Base-by-base conservation (phyloP, 2,797 vertebrate genomes). In the Gobionotothen gibberifrons region DNA sequence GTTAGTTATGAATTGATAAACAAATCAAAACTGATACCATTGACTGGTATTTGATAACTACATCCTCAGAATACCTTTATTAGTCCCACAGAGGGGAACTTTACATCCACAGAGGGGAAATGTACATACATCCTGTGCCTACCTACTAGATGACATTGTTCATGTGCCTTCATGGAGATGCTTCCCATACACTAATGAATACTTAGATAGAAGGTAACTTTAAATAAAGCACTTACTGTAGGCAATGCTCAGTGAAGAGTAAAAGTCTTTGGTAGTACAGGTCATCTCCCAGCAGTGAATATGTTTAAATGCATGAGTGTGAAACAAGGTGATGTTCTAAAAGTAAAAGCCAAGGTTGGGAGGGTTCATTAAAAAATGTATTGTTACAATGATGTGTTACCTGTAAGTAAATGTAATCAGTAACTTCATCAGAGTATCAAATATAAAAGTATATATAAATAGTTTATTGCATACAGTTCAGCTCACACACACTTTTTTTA, bases 221-320 rank as follows among this genome's bases (percentile, higher is more conserved):
- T 67, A 21, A 65, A 75, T 52, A 75, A 63, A 70, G 74, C 68
- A 56, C 62, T 63, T 36, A 42, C 47, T 65, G 57, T 26, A 52
- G 49, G 53, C 21, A 21, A 61, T 56, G 69, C 58, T 68, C 59
- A 74, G 55, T 62, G 49, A 79, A 60, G 63, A 69, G 49, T 48
- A 55, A 67, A 71, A 43, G 40, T 60, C 59, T 53, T 48, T 69
- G 64, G 62, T 62, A 76, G 55, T 46, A 36, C 16, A 56, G 57
- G 66, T 72, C 53, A 61, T 66, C 47, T 64, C 67, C 22, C 67
- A 43, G 40, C 19, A 71, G 69, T 47, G 52, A 36, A 47, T 60
- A 72, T 63, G 48, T 74, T 43, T 61, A 63, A 76, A 72, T 72
- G 17, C 46, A 54, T 67, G 48, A 22, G 59, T 2, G 14, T 64